These are phyloP conservation scores for Carassius auratus DNA, from an alignment of 2,113 vertebrate species.

Conservation along the genomic window DNA sequence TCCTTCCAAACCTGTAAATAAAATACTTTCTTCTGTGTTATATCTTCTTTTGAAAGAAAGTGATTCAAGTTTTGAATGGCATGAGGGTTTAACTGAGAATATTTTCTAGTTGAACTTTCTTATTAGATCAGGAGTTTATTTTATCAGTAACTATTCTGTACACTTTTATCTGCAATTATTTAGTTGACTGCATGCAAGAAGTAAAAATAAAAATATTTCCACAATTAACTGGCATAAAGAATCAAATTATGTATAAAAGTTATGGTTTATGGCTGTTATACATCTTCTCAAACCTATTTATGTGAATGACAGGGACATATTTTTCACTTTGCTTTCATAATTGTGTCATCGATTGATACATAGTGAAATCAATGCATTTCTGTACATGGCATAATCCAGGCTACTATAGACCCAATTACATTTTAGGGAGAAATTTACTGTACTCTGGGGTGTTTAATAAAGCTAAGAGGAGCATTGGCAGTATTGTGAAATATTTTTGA, in stretches of 20 bases:
- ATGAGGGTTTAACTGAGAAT: background rate
- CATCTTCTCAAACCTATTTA: background rate
- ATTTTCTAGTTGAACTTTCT: background rate
- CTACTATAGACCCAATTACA: conserved; percentile 22
- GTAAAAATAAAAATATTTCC: background rate
- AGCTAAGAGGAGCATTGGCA: background rate
- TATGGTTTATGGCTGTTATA: background rate
- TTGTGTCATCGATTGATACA: conserved; percentile 40
- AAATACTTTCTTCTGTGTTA: background rate
- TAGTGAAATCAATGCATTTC: conserved; percentile 41
- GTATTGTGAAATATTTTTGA: conserved; percentile 12
- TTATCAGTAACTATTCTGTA: background rate
- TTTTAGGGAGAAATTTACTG: conserved; percentile 28
- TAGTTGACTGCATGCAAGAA: background rate
- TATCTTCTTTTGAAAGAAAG: background rate
- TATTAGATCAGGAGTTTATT: background rate
- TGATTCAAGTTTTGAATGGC: background rate
- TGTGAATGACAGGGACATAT: conserved; percentile 22
- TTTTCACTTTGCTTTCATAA: conserved; percentile 37
- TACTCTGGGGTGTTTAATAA: background rate
- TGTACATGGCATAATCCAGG: conserved; percentile 2
- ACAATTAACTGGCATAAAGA: background rate
- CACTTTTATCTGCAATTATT: background rate
- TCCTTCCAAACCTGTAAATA: background rate
- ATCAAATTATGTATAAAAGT: background rate